A percentile compares a stretch with the other conserved stretches of the same genome.
These are phyloP conservation scores for Electrophaes corylata DNA, from an alignment of 2,888 invertebrate genomes.

Conservation along the genomic window DNA sequence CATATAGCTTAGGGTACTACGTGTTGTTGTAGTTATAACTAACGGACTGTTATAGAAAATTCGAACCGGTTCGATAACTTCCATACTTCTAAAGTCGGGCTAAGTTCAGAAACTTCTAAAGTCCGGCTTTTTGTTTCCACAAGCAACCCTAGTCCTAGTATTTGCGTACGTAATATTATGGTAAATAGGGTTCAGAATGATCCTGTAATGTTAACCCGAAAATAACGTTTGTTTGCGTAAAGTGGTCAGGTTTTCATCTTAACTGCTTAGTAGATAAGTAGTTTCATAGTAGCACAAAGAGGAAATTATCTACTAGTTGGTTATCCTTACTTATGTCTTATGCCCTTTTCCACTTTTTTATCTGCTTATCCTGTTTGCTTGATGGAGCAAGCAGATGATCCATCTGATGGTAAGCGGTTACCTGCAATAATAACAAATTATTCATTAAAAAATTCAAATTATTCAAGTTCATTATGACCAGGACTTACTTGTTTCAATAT, in stretches of 20 bases:
- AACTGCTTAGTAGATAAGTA: slow-evolving; percentile 19
- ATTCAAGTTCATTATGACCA: too few species aligned
- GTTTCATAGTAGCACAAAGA: background rate
- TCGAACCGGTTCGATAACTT: too few species aligned
- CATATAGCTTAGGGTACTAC: too few species aligned
- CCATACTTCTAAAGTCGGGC: background rate
- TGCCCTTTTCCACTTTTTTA: background rate
- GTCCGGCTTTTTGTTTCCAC: background rate
- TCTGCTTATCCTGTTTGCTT: background rate
- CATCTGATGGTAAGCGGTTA: too few species aligned
- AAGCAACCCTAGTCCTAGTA: slow-evolving; percentile 27
- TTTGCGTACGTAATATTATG: slow-evolving; percentile 38
- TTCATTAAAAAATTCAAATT: too few species aligned
- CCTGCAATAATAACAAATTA: too few species aligned
- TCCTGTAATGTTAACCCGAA: slow-evolving; percentile 43
- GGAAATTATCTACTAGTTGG: background rate
- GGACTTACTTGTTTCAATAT: too few species aligned
- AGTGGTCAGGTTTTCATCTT: slow-evolving; percentile 27
- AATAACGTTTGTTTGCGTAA: slow-evolving; percentile 28
- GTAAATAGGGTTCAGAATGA: slow-evolving; percentile 31
- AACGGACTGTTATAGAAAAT: too few species aligned
- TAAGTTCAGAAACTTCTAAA: background rate
- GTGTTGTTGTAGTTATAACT: too few species aligned
- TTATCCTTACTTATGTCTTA: background rate
- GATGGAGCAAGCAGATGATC: background rate